Base-by-base conservation (phyloP, 2,888 invertebrate species). In the Iphiclides podalirius region DNA sequence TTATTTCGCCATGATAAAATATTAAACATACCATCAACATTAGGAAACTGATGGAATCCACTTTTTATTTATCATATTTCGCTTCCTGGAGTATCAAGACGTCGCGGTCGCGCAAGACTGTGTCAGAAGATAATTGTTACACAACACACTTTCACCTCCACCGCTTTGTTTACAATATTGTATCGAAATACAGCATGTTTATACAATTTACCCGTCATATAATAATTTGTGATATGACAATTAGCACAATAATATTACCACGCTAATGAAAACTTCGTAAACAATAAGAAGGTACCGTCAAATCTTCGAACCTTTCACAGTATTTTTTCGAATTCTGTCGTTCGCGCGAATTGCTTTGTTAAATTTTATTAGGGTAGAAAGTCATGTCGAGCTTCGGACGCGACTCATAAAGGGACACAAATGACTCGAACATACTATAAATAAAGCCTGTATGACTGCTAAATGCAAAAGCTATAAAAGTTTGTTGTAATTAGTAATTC, bases 71-170 rank as follows among this genome's bases (percentile, higher is more conserved):
- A 28, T 9, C 12, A 2, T 20, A 15, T 12, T 9, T 31, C 15
- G 6, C 20, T 41, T 31, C 16, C 28, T 44, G 14, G 38, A 41
- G 48, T 34, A 48, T 40, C 45, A 43, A 42, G 47, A 47, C 17
- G 26, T 26, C n/a, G 8, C 23, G 13, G 23, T 15, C 9, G 12
- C 14, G 12, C 40, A 41, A 45, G 28, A 13, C 11, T 34, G 38
- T 37, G 52, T 6, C 20, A 35, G n/a, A n/a, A n/a, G n/a, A 41
- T 47, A 54, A 46, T 26, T 34, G 42, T 55, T 52, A 51, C 26
- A 38, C 45, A 55, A 55, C 37, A 36, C 26, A 51, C 55, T 55
- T 55, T 55, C 55, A 45, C 52, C 6, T 12, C 36, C 16, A 11
- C 11, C n/a, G 38, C 44, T 44, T 52, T 44, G 42, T 52, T 50